Conservation (phyloP, 2,888 invertebrate genomes). For the Bombyx huttoni region DNA sequence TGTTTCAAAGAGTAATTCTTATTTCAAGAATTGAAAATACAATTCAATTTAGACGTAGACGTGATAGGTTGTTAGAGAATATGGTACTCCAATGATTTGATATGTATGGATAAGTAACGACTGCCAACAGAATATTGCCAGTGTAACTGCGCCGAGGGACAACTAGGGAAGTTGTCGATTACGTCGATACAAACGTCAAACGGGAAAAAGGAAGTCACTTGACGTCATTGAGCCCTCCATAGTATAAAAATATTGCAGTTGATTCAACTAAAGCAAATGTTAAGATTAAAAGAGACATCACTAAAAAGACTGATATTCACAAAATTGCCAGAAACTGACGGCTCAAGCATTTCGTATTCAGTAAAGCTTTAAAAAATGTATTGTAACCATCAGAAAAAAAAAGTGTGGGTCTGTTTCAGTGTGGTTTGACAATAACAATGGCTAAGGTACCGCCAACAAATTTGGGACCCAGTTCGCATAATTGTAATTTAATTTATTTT, state of each 20-base stretch:
- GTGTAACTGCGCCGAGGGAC: neutral
- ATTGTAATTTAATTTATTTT: too few relatives aligned
- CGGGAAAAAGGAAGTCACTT: slow-evolving; percentile 1
- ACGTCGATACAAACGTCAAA: neutral
- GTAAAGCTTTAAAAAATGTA: neutral
- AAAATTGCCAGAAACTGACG: neutral
- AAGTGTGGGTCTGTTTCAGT: too few relatives aligned
- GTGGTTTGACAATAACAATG: too few relatives aligned
- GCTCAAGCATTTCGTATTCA: neutral
- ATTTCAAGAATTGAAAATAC: neutral
- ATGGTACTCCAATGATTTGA: neutral
- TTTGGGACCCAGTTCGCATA: too few relatives aligned
- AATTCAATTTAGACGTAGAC: neutral
- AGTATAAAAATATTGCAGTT: neutral
- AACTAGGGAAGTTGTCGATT: neutral
- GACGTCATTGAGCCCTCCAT: neutral
- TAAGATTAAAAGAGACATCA: too few relatives aligned
- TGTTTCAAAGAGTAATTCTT: neutral
- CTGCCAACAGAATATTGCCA: neutral
- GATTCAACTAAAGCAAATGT: neutral
- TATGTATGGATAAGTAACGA: neutral
- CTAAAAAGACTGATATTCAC: neutral
- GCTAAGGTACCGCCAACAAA: too few relatives aligned
- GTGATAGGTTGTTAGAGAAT: neutral
- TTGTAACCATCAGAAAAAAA: too few relatives aligned